These are phyloP conservation scores for Dendrophyllia cribrosa DNA, from an alignment of 64 coral and sea anemone species.

Conservation along the genomic window DNA sequence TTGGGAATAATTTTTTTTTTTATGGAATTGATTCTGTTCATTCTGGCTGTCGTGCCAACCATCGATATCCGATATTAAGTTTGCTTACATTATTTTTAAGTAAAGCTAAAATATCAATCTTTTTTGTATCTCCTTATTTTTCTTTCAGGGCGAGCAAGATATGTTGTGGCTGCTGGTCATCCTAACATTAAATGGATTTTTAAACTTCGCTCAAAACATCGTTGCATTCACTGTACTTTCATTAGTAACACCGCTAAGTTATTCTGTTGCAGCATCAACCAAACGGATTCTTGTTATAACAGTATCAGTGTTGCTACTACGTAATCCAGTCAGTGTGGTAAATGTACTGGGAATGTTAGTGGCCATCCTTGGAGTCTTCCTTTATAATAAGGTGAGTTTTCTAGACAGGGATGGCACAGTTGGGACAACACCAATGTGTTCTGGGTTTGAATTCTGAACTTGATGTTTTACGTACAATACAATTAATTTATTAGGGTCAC, in stretches of 20 bases:
- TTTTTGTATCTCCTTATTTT: neutral
- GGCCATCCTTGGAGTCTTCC: slow-evolving; percentile 95
- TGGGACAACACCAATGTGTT: neutral
- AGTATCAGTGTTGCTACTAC: slow-evolving; percentile 88
- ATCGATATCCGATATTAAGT: no score
- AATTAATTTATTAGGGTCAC: no score
- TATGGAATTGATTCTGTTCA: no score
- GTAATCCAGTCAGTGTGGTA: slow-evolving; percentile 82
- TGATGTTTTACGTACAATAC: no score
- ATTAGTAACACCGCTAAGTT: slow-evolving; percentile 89
- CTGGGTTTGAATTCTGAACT: no score
- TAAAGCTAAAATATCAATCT: neutral
- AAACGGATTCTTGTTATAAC: slow-evolving; percentile 95
- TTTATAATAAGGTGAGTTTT: slow-evolving; percentile 95
- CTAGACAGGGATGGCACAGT: neutral
- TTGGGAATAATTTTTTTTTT: no score
- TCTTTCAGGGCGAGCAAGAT: slow-evolving; percentile 87
- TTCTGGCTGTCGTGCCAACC: no score
- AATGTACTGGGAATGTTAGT: slow-evolving; percentile 91
- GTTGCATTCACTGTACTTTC: slow-evolving; percentile 95
- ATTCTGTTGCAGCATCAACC: slow-evolving; percentile 91
- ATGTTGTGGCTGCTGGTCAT: slow-evolving; percentile 83
- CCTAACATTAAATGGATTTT: slow-evolving; percentile 86
- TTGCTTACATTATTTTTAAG: no score
- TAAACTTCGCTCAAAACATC: slow-evolving; percentile 97